These are phyloP conservation scores for Neofelis nebulosa DNA, from an alignment of 2,113 vertebrate species.

Conservation along the genomic window DNA sequence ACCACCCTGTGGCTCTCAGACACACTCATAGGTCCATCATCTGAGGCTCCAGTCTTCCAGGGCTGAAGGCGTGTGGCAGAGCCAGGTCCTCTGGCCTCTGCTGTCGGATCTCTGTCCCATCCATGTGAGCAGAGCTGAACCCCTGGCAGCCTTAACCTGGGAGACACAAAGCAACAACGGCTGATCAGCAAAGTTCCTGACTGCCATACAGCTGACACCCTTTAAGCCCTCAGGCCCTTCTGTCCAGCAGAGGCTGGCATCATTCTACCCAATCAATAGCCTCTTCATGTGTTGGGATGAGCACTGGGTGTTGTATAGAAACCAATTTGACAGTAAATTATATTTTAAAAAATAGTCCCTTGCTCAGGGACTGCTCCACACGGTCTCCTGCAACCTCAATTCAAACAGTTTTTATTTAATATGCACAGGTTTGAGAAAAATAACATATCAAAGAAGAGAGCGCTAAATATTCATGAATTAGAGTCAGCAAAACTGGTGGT, in stretches of 20 bases:
- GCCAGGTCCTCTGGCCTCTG: conserved; percentile 85
- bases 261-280: neutral
- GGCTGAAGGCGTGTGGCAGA: conserved; percentile 80
- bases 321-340: too few species aligned
- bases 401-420: neutral
- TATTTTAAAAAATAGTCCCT: neutral
- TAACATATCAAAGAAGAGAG: too few species aligned
- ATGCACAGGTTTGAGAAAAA: neutral
- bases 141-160: neutral
- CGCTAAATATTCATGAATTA: neutral
- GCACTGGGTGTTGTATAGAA: too few species aligned
- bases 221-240: neutral
- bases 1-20: conserved; percentile 77
- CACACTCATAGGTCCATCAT: conserved; percentile 73
- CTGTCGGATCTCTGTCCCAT: conserved; percentile 88
- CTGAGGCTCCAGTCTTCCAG: conserved; percentile 75
- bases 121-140: conserved; percentile 84
- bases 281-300: too few species aligned
- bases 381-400: neutral
- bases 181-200: neutral
- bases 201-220: rapidly evolving
- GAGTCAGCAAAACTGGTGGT: neutral
- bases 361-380: neutral
- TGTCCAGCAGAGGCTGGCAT: neutral
- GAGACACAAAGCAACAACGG: conserved; percentile 15